Base-by-base conservation (phyloP, 2,888 invertebrate genomes). In the Drosophila algonquin region DNA sequence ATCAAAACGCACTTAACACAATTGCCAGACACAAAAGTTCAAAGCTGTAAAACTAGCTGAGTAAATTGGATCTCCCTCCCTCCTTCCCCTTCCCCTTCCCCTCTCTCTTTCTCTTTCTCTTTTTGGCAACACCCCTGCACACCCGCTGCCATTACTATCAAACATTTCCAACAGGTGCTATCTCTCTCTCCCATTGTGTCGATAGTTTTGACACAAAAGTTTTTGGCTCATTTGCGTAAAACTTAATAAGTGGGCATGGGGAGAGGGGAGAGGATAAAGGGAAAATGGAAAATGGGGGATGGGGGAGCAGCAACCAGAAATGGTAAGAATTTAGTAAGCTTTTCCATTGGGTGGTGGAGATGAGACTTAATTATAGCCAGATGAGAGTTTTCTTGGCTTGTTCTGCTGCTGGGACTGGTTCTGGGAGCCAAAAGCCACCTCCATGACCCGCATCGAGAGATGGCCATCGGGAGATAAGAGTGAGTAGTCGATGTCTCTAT, bases 1-100 rank as follows among this genome's bases (percentile, higher is more conserved):
- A 87, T 83, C 88, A 83, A 87, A 83, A 74, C 75, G 76, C 86
- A 83, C 82, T 83, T 87, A 82, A 87, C 88, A 83, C 88, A 79
- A 87, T 87, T 87, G 88, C 67, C 75, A 40, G 76, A 50, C 75
- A 72, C 86, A 79, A 87, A 83, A 87, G 88, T 85, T 83, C 88
- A 75, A 56, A 85, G 70, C 72, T 57, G 77, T 83, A 81, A 83
- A 82, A 83, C 86, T 85, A 75, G 72, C 73, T 75, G 68, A 67
- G 72, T 70, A 81, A 81, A 74, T 87, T 12, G 18, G 21, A 59
- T 3, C 3, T 46, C 46, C 30, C 9, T 24, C 9, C 24, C 24
- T 3, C 24, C 24, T 2, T 4, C 24, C 24, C 18, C 18, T 1
- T 18, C 24, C 0, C 24, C 4, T 1, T 24, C 24, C 24, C 0